phyloP scores from a whole-genome alignment of 2,113 vertebrate genomes.

The Microcebus murinus region DNA sequence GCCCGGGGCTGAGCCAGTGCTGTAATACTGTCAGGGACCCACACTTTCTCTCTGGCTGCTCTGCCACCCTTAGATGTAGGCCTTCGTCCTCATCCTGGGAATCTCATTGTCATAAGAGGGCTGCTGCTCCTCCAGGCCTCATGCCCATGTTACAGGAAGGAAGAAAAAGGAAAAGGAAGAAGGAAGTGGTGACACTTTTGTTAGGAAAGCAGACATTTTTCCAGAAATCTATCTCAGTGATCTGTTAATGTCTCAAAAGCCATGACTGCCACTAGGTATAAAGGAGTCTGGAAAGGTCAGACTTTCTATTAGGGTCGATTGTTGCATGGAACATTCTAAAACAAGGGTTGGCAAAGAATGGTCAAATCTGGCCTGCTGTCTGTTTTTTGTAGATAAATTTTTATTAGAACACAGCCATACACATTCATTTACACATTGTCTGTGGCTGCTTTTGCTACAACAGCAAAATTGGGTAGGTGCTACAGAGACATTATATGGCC shows the following conservation, averaged over 20 bases:
- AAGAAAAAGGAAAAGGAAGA: neutral
- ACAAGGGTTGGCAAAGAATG: neutral
- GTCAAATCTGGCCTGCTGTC: neutral
- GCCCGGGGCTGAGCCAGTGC: neutral
- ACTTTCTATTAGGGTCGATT: neutral
- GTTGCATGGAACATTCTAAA: neutral
- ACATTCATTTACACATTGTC: neutral
- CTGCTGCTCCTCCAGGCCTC: neutral
- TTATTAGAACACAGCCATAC: neutral
- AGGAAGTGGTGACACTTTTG: neutral
- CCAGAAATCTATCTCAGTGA: neutral
- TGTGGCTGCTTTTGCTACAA: neutral
- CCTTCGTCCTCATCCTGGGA: neutral
- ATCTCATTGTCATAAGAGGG: neutral
- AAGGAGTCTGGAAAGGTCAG: neutral
- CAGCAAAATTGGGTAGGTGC: neutral
- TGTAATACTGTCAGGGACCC: neutral
- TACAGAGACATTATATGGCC: neutral
- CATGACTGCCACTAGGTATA: neutral
- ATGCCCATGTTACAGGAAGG: neutral
- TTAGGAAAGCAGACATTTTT: neutral
- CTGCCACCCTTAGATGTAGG: neutral
- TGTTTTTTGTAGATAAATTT: slow-evolving; percentile 1
- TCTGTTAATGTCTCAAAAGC: neutral
- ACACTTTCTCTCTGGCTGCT: neutral